These are phyloP conservation scores for Atta texana DNA, from an alignment of 1,140 invertebrate species.

Conservation along the genomic window DNA sequence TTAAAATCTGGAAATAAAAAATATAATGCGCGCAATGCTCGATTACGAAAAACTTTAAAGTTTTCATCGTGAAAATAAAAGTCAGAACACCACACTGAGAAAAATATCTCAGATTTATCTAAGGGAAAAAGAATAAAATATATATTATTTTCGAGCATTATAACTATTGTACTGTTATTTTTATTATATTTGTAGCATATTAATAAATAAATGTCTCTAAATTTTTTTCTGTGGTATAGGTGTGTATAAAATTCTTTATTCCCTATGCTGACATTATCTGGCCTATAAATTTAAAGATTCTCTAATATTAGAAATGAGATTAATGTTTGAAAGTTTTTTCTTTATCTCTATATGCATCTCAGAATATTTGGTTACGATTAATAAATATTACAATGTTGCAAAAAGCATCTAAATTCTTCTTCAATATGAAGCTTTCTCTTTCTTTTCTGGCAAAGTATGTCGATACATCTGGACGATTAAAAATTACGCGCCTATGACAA, in stretches of 20 bases:
- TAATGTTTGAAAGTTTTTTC: slow-evolving; percentile 69
- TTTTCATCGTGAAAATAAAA: slow-evolving; percentile 33
- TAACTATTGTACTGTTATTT: slow-evolving; percentile 65
- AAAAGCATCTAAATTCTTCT: slow-evolving; percentile 77
- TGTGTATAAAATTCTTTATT: slow-evolving; percentile 72
- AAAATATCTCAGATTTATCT: slow-evolving; percentile 58
- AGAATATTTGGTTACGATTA: slow-evolving; percentile 71
- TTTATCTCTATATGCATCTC: slow-evolving; percentile 67
- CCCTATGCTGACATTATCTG: slow-evolving; percentile 58
- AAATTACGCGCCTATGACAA: slow-evolving; percentile 74
- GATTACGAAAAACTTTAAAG: slow-evolving; percentile 24
- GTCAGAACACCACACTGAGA: slow-evolving; percentile 50
- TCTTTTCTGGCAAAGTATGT: slow-evolving; percentile 64
- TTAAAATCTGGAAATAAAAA: slow-evolving; percentile 68
- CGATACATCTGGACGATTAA: slow-evolving; percentile 72
- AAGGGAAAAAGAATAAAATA: slow-evolving; percentile 67
- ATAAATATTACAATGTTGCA: slow-evolving; percentile 75
- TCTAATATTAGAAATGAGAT: slow-evolving; percentile 63
- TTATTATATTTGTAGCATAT: slow-evolving; percentile 69
- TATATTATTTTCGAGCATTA: slow-evolving; percentile 64
- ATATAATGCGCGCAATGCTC: slow-evolving; percentile 16
- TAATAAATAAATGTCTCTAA: slow-evolving; percentile 74
- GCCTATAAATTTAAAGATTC: slow-evolving; percentile 60
- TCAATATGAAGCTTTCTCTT: slow-evolving; percentile 72
- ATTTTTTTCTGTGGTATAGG: slow-evolving; percentile 61